phyloP scores from a whole-genome alignment of 2,888 invertebrate genomes.

The Colletes collaris region DNA sequence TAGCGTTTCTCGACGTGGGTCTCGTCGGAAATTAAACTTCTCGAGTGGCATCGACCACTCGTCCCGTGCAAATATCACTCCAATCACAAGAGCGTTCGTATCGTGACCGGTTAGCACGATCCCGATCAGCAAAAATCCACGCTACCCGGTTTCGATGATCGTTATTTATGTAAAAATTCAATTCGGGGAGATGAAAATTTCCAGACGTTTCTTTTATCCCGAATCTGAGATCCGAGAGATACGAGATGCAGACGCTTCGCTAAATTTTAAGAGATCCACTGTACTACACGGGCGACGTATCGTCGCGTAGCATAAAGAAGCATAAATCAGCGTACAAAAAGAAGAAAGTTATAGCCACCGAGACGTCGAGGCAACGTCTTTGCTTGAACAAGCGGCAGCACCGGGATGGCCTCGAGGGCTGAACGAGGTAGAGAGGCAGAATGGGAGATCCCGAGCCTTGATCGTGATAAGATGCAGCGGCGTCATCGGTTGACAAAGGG shows the following conservation, averaged over 20 bases:
- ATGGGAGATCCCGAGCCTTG: slow-evolving; percentile 72
- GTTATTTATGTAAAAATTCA: slow-evolving; percentile 14
- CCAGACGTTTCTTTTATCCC: slow-evolving; percentile 25
- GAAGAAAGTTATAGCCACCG: slow-evolving; percentile 71
- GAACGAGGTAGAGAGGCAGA: slow-evolving; percentile 66
- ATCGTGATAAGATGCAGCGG: slow-evolving; percentile 80
- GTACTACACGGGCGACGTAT: slow-evolving; percentile 56
- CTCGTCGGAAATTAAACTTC: slow-evolving; percentile 59
- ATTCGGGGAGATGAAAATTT: slow-evolving; percentile 9
- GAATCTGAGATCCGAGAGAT: slow-evolving; percentile 41
- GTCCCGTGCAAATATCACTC: slow-evolving; percentile 3
- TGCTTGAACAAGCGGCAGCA: slow-evolving; percentile 73
- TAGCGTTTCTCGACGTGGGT: slow-evolving; percentile 46
- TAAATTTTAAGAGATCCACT: slow-evolving; percentile 49
- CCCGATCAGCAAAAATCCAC: neutral
- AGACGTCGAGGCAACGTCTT: slow-evolving; percentile 66
- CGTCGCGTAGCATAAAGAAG: slow-evolving; percentile 55
- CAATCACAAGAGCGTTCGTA: neutral
- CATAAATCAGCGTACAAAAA: slow-evolving; percentile 65
- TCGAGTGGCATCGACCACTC: slow-evolving; percentile 12
- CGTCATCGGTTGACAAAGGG: slow-evolving; percentile 81
- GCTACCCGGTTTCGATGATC: neutral
- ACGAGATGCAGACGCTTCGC: slow-evolving; percentile 37
- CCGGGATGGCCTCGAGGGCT: slow-evolving; percentile 69
- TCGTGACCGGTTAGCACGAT: neutral